Evolutionary conservation across 2,888 invertebrate genomes (phyloP), one percentile per base, ranked within the genome.

Genomic region (Harmothoe impar): DNA sequence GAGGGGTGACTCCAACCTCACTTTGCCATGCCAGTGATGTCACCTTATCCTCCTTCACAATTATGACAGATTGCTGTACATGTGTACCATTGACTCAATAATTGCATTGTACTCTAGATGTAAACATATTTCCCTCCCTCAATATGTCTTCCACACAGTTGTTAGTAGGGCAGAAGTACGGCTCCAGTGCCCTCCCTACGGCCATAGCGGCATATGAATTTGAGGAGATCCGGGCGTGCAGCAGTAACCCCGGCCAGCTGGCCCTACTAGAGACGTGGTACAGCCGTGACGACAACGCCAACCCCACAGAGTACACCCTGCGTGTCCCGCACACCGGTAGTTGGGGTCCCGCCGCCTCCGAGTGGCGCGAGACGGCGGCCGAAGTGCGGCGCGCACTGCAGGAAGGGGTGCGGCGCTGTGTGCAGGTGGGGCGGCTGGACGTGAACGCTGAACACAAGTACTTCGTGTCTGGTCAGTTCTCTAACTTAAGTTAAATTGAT

Each of bases 241-340:
- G 29, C 1, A 25, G 52, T 17, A 86, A 29, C 52, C 81, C 81
- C 5, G 86, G 54, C 1, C 86, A 86, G 54, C 29, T 31, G 86
- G 86, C 86, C 5, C 54, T 86, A 25, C 54, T 86, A 12, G 86
- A 86, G 52, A 54, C 86, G 86, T 86, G 86, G 86, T 86, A 86
- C 54, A 54, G 31, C 31, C 86, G 86, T 7, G 86, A 86, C 56
- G 86, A 86, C 29, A 86, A 86, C 56, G 86, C 86, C 25, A 54
- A 12, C 86, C 86, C 86, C 3, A 52, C 25, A 7, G 86, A 86
- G 86, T 52, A 54, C 86, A 25, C 31, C 52, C 86, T 86, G 29
- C 52, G 54, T 12, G n/a, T 12, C 25, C 17, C 86, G 15, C 1
- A 54, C 54, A 29, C 86, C 86, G 86, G 86, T 0, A 86, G 86